phyloP scores from a whole-genome alignment of 2,888 invertebrate genomes.

The Sphaerophoria taeniata region DNA sequence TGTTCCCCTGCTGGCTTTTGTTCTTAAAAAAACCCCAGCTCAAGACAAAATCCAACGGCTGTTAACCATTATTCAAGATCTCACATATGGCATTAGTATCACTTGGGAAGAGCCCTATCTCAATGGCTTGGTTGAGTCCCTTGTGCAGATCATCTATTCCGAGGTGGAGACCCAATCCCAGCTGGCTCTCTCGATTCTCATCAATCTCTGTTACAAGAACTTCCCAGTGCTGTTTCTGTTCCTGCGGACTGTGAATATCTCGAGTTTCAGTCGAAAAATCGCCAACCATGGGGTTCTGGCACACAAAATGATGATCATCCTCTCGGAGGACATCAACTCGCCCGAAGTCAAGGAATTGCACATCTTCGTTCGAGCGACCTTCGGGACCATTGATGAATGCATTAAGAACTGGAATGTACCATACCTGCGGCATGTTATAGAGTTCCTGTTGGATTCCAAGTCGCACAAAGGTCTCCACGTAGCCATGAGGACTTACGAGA shows the following conservation, averaged over 20 bases:
- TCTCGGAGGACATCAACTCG: slow-evolving; percentile 80
- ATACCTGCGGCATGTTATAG: slow-evolving; percentile 80
- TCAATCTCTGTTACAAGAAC: slow-evolving; percentile 92
- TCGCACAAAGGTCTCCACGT: slow-evolving; percentile 78
- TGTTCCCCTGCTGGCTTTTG: slow-evolving; percentile 79
- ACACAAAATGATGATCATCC: slow-evolving; percentile 81
- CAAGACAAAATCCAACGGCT: slow-evolving; percentile 79
- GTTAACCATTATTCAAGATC: slow-evolving; percentile 84
- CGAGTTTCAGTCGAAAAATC: slow-evolving; percentile 80
- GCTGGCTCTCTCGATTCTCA: slow-evolving; percentile 87
- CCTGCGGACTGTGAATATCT: slow-evolving; percentile 87
- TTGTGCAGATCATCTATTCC: slow-evolving; percentile 87
- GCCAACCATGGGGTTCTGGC: slow-evolving; percentile 80
- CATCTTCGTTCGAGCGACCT: slow-evolving; percentile 79
- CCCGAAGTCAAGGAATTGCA: slow-evolving; percentile 79
- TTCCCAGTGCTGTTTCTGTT: slow-evolving; percentile 89
- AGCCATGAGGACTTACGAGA: slow-evolving; percentile 79
- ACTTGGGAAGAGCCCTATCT: slow-evolving; percentile 92
- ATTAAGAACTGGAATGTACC: slow-evolving; percentile 80
- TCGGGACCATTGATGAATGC: slow-evolving; percentile 79
- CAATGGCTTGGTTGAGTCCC: slow-evolving; percentile 86
- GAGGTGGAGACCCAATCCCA: slow-evolving; percentile 77
- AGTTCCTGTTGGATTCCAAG: slow-evolving; percentile 80
- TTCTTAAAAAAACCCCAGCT: slow-evolving; percentile 77
- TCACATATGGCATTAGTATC: slow-evolving; percentile 91